A percentile compares a stretch with the other conserved stretches of the same genome.
Conservation (phyloP, 2,113 vertebrate species). For the Tor tambroides region DNA sequence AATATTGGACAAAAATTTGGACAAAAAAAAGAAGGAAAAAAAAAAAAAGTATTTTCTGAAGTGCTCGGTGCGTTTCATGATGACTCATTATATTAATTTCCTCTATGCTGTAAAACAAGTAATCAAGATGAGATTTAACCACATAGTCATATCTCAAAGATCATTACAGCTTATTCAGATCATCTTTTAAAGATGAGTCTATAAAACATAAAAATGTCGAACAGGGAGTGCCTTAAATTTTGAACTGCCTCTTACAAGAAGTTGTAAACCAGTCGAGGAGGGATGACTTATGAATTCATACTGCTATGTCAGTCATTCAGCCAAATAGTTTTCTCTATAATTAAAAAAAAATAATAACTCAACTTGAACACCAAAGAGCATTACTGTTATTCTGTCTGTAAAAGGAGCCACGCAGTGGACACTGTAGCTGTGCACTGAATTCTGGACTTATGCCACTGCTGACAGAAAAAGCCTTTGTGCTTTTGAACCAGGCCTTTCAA, state of each 20-base stretch:
- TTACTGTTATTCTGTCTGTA: neutral
- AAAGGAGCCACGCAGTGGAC: neutral
- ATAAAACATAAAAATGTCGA: neutral
- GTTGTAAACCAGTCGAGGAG: neutral
- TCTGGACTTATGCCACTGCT: neutral
- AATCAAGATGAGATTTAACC: neutral
- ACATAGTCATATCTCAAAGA: neutral
- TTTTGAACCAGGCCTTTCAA: neutral
- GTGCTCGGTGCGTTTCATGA: neutral
- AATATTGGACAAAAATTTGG: too few species aligned
- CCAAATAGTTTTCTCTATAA: neutral
- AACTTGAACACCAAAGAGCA: neutral
- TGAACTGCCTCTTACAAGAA: neutral
- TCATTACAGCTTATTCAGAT: neutral
- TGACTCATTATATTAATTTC: neutral
- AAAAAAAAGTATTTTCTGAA: neutral
- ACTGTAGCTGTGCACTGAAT: slow-evolving; percentile 4
- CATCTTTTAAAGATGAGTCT: neutral
- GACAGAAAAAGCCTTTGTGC: slow-evolving; percentile 26
- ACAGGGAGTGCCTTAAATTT: neutral
- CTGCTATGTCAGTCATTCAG: neutral
- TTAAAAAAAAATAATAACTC: neutral
- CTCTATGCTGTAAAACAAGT: neutral
- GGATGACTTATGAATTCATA: neutral
- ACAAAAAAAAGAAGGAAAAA: too few species aligned